A percentile compares a stretch with the other conserved stretches of the same genome.
Conservation (phyloP, 1,140 invertebrate genomes). For the Druon quercuslanigerum region DNA sequence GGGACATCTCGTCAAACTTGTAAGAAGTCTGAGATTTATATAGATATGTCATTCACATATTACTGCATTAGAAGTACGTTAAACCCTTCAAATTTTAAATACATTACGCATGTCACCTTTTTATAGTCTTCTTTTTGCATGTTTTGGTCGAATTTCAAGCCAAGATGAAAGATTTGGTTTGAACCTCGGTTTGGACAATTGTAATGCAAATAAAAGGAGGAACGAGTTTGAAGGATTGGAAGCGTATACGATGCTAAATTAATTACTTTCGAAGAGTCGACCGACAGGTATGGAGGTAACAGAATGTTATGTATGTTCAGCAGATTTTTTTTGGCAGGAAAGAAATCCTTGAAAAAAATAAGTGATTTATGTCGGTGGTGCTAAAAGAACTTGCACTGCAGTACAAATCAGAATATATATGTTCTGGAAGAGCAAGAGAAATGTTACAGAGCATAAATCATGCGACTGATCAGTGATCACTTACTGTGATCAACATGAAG, state of each 20-base stretch:
- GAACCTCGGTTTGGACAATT: slow-evolving; percentile 20
- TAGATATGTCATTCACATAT: slow-evolving; percentile 9
- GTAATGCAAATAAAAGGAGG: slow-evolving; percentile 28
- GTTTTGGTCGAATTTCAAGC: slow-evolving; percentile 17
- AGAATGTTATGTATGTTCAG: slow-evolving; percentile 31
- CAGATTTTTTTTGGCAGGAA: slow-evolving; percentile 30
- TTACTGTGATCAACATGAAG: slow-evolving; percentile 30
- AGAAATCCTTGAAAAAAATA: slow-evolving; percentile 28
- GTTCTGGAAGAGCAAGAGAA: slow-evolving; percentile 28
- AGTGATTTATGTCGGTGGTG: slow-evolving; percentile 26
- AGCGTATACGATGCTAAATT: slow-evolving; percentile 28
- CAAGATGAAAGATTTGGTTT: slow-evolving; percentile 9
- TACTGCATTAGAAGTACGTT: neutral
- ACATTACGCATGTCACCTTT: neutral
- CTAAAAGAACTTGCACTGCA: slow-evolving; percentile 18
- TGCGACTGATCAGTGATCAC: slow-evolving; percentile 29
- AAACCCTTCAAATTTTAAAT: neutral
- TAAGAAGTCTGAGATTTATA: neutral
- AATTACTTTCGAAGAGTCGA: slow-evolving; percentile 24
- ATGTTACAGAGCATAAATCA: slow-evolving; percentile 31
- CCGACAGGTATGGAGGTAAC: slow-evolving; percentile 31
- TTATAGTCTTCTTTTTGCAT: neutral
- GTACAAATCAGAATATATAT: slow-evolving; percentile 31
- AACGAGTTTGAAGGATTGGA: slow-evolving; percentile 30
- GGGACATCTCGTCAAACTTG: neutral